Evolutionary conservation across 2,888 invertebrate species (phyloP).

Genomic region (Stenoptilia bipunctidactyla): DNA sequence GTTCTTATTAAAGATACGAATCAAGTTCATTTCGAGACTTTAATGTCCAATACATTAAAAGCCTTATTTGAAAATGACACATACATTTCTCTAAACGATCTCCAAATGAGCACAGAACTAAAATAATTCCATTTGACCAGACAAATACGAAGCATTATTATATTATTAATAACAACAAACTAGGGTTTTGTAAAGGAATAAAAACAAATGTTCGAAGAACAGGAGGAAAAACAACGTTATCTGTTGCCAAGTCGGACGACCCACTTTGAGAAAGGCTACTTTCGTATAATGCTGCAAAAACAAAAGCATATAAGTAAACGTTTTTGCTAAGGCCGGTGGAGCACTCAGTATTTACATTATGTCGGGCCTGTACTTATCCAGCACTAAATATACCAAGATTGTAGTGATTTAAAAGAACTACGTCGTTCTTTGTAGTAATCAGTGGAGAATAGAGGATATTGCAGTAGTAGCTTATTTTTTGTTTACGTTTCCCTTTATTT

Average conservation of each 20-base stretch:
- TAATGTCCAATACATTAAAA: too few relatives aligned
- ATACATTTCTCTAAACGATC: too few relatives aligned
- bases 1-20: background rate
- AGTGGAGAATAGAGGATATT: background rate
- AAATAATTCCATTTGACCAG: too few relatives aligned
- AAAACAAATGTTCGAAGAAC: constrained; percentile 18
- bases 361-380: constrained; percentile 21
- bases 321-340: constrained; percentile 26
- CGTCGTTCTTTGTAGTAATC: background rate
- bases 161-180: background rate
- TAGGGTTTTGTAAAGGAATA: background rate
- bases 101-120: too few relatives aligned
- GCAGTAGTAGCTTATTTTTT: background rate
- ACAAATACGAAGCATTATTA: too few relatives aligned
- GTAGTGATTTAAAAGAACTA: background rate
- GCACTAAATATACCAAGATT: constrained; percentile 5
- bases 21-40: too few relatives aligned
- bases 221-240: constrained; percentile 29
- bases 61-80: too few relatives aligned
- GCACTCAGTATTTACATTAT: constrained; percentile 20
- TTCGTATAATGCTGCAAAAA: constrained; percentile 39
- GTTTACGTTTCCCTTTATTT: background rate
- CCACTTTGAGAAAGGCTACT: constrained; percentile 42
- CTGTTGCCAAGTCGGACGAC: constrained; percentile 31
- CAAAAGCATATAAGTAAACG: constrained; percentile 36